Evolutionary conservation across 1,140 invertebrate genomes (phyloP), one percentile per base, ranked within the genome.

Genomic region (Diachasma alloeum): DNA sequence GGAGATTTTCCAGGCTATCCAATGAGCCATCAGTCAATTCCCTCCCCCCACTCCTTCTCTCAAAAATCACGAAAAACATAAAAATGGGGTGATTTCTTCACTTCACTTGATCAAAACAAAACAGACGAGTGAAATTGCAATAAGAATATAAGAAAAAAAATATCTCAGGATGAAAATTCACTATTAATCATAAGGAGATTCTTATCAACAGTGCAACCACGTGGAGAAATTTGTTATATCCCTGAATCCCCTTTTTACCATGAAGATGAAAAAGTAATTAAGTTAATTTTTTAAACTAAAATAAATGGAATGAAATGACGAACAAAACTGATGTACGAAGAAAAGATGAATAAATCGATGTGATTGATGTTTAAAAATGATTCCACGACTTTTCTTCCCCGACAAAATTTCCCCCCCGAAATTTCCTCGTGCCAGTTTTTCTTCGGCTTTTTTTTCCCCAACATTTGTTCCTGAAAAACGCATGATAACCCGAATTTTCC

Each of bases 281-380:
- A 26, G 11, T 73, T 73, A 4, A 59, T 31, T 73, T 59, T 53
- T 10, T 11, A 73, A 59, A 36, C 31, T 37, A 36, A 11, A 72
- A 53, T 11, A 36, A 15, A 48, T 26, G 37, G 48, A 59, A 24
- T 31, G 13, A 37, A 53, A 22, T 48, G 53, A 37, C 26, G 59
- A 31, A 67, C 19, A 74, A 69, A 75, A 68, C 19, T 42, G 53
- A 69, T 68, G 44, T 75, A 68, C 8, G 44, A 75, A 48, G 15
- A 39, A 19, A 70, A 72, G 70, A 24, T 36, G n/a, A 15, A 17
- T 53, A 0, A 37, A 53, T 39, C 17, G 6, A 31, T 31, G 31
- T 31, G 31, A 31, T 31, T 31, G 6, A 31, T 31, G 31, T 31
- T 31, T 2, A 31, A 31, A 31, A 31, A 31, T 31, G 2, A 31